phyloP scores from a whole-genome alignment of 2,113 vertebrate genomes.

The Mesembrinibis cayennensis region DNA sequence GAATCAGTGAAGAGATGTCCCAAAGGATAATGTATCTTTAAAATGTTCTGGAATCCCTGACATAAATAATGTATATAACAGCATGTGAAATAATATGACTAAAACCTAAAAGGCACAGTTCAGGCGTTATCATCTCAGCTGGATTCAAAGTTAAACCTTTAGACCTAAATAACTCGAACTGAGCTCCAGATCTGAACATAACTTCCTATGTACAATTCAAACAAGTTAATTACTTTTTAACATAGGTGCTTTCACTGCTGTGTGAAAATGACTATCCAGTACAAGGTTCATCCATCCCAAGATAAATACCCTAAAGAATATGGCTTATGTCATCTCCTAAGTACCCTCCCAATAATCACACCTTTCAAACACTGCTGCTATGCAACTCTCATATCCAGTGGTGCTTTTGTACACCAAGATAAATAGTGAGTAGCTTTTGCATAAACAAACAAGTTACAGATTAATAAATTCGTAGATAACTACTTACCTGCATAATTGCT shows the following conservation, averaged over 20 bases:
- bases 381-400: not conserved
- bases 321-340: not conserved
- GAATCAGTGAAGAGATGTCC: conserved; percentile 1
- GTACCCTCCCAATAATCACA: not conserved
- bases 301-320: not conserved
- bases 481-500: not conserved
- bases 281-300: not conserved
- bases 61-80: conserved; percentile 15
- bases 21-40: conserved; percentile 11
- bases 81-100: not conserved
- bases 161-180: not conserved
- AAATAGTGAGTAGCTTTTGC: not conserved
- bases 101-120: conserved; percentile 18
- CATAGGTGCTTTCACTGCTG: not conserved
- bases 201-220: not conserved
- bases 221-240: not conserved
- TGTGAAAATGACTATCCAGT: not conserved
- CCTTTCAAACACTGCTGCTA: not conserved
- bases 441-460: not conserved
- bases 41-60: conserved; percentile 14
- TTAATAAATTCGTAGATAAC: not conserved
- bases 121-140: not conserved
- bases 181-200: not conserved
- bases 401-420: not conserved
- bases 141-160: not conserved